Evolutionary conservation across 2,113 vertebrate genomes (phyloP).

Genomic region (Pitta sordida): DNA sequence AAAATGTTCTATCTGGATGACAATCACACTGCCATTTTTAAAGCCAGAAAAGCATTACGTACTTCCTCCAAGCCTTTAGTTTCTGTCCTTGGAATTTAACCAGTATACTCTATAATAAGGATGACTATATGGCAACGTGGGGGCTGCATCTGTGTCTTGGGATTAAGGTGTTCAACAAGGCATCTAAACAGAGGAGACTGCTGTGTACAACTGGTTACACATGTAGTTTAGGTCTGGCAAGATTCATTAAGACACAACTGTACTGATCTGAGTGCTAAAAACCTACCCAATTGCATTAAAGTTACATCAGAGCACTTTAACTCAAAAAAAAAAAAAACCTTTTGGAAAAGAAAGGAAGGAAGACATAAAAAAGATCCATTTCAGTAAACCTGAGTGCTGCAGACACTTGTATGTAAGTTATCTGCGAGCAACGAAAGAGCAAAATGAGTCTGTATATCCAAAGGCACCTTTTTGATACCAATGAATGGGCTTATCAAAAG

Average conservation of each 20-base stretch:
- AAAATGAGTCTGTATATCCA: background rate
- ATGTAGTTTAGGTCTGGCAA: background rate
- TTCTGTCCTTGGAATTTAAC: background rate
- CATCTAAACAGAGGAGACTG: background rate
- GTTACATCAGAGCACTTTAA: background rate
- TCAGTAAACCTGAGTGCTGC: background rate
- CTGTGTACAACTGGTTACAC: background rate
- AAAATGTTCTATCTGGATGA: background rate
- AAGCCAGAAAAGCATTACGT: background rate
- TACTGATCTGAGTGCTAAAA: background rate
- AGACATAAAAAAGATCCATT: no score
- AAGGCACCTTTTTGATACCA: background rate
- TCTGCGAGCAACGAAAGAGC: background rate
- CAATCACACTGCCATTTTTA: background rate
- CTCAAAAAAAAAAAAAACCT: no score
- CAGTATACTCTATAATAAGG: background rate
- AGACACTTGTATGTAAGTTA: background rate
- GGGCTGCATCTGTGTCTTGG: background rate
- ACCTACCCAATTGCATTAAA: background rate
- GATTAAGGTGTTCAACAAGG: background rate
- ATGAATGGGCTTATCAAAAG: background rate
- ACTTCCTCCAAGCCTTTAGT: background rate
- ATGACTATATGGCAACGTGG: background rate
- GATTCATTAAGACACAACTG: background rate
- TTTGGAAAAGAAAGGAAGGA: no score